Evolutionary conservation across 2,797 vertebrate genomes (phyloP).

Genomic region (Euthynnus affinis): DNA sequence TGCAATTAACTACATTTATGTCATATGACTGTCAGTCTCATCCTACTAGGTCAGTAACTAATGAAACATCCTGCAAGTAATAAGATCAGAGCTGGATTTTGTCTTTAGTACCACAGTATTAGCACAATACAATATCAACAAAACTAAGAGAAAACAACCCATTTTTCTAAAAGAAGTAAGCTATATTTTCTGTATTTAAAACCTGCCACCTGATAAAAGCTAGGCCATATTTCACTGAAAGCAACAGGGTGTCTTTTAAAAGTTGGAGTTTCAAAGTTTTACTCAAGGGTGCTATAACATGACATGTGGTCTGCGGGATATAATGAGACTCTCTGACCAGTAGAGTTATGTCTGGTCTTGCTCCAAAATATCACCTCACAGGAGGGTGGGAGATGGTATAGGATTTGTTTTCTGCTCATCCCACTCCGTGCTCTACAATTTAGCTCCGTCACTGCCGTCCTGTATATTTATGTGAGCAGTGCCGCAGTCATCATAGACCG

Average conservation of each 20-base stretch:
- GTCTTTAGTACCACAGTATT: neutral
- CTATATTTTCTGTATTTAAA: neutral
- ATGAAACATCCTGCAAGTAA: constrained; percentile 33
- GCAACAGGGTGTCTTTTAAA: neutral
- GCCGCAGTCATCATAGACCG: neutral
- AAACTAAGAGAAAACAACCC: neutral
- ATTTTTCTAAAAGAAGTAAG: neutral
- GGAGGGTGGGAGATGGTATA: neutral
- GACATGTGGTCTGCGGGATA: neutral
- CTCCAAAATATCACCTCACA: neutral
- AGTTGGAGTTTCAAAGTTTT: neutral
- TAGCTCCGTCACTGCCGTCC: neutral
- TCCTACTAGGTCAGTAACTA: constrained; percentile 26
- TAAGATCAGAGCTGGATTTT: constrained; percentile 18
- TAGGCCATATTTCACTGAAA: no score
- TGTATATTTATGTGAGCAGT: neutral
- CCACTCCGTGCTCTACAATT: neutral
- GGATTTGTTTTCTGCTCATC: neutral
- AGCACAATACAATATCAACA: neutral
- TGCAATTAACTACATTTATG: constrained; percentile 38
- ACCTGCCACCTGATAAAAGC: no score
- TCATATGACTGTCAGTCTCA: constrained; percentile 55
- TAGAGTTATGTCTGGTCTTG: no score
- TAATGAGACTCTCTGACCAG: neutral
- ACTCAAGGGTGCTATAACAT: neutral